Conservation (phyloP, 2,797 vertebrate species). For the Lagocephalus sceleratus region DNA sequence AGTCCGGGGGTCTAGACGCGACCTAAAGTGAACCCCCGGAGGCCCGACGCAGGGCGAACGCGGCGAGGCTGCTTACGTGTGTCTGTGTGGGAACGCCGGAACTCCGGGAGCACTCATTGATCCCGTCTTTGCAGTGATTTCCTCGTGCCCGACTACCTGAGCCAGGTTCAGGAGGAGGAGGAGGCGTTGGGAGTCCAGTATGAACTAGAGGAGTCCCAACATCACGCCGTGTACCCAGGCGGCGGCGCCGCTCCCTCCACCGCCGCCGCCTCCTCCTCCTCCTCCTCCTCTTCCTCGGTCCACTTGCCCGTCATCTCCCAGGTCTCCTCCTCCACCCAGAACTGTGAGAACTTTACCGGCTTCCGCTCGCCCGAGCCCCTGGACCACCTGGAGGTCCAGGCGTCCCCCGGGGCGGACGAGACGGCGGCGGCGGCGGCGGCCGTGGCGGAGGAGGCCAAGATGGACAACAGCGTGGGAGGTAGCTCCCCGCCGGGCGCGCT, state of each 20-base stretch:
- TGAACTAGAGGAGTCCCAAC: constrained; percentile 83
- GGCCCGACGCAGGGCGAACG: no score
- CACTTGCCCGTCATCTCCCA: constrained; percentile 98
- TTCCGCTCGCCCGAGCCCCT: constrained; percentile 79
- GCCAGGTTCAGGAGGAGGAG: constrained; percentile 93
- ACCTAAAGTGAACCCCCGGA: no score
- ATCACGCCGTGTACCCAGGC: constrained; percentile 58
- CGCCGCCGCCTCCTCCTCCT: constrained; percentile 84
- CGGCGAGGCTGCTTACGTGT: no score
- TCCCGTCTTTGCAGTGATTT: constrained; percentile 84
- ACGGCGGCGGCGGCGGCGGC: constrained; percentile 46
- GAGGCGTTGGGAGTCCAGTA: constrained; percentile 89
- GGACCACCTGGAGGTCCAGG: constrained; percentile 82
- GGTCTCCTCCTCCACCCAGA: constrained; percentile 97
- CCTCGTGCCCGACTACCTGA: constrained; percentile 98
- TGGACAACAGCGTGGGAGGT: constrained; percentile 67
- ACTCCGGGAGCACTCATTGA: constrained; percentile 11
- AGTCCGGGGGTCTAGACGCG: no score
- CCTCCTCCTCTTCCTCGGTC: constrained; percentile 90
- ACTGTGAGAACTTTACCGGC: constrained; percentile 86
- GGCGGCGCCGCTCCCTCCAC: constrained; percentile 47
- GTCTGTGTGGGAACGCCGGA: neutral
- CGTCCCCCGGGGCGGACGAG: constrained; percentile 52
- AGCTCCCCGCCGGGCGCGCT: constrained; percentile 75
- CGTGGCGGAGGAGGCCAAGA: constrained; percentile 61